A percentile compares a stretch with the other conserved stretches of the same genome.
Evolutionary conservation across 2,113 vertebrate species (phyloP).

Genomic region (Tragelaphus strepsiceros): DNA sequence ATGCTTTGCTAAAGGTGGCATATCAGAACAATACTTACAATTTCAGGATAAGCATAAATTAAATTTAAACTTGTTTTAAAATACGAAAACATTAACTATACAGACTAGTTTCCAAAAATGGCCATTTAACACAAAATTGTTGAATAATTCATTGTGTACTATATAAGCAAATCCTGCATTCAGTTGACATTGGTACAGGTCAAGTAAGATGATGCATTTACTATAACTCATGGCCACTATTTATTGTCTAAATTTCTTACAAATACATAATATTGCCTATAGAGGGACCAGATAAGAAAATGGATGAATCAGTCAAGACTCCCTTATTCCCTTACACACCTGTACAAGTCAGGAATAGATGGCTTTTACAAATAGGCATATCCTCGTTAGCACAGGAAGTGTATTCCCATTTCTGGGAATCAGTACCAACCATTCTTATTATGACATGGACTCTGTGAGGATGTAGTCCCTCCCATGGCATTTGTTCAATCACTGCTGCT

Average conservation of each 20-base stretch:
- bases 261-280: neutral
- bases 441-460: neutral
- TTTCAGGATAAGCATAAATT: slow-evolving; percentile 42
- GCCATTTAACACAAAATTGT: slow-evolving; percentile 20
- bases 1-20: neutral
- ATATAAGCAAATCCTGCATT: slow-evolving; percentile 8
- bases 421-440: neutral
- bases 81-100: slow-evolving; percentile 25
- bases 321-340: neutral
- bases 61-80: slow-evolving; percentile 7
- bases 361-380: neutral
- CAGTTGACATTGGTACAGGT: neutral
- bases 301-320: slow-evolving; percentile 1
- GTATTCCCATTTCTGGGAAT: neutral
- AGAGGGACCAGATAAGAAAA: neutral
- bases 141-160: slow-evolving; percentile 49
- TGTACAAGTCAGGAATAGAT: neutral
- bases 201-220: neutral
- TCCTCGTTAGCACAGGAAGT: neutral
- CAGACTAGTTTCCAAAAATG: slow-evolving; percentile 47
- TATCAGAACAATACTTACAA: slow-evolving; percentile 28
- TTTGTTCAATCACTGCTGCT: neutral
- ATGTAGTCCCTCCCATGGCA: neutral
- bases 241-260: slow-evolving; percentile 40
- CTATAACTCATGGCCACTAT: slow-evolving; percentile 14